Percentiles rank a stretch among this genome's conserved stretches.
Conservation (phyloP, 2,888 invertebrate genomes). For the Aromia moschata region DNA sequence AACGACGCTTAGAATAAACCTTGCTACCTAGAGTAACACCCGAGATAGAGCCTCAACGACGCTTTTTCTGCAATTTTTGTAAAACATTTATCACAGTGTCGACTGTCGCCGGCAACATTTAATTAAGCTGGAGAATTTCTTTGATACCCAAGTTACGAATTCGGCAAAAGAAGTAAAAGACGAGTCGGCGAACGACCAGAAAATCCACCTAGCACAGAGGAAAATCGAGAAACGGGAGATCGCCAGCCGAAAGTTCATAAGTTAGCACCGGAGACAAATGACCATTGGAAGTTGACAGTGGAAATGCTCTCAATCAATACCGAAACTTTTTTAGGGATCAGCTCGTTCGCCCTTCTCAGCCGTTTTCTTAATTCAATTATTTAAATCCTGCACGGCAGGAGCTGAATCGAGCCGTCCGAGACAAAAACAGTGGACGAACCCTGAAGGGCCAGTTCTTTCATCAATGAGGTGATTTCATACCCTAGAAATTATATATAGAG, state of each 20-base stretch:
- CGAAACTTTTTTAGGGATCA: constrained; percentile 2
- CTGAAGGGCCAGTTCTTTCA: constrained; percentile 1
- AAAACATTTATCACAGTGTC: too few species aligned
- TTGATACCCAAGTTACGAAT: constrained; percentile 31
- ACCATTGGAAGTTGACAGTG: constrained; percentile 11
- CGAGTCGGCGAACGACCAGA: not conserved
- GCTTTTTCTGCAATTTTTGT: too few species aligned
- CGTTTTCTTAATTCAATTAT: not conserved
- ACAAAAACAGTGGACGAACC: not conserved
- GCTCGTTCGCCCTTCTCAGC: not conserved
- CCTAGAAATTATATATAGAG: too few species aligned
- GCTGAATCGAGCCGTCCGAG: too few species aligned
- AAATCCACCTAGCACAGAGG: not conserved
- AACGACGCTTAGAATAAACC: too few species aligned
- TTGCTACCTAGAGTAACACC: too few species aligned
- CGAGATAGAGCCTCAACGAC: too few species aligned
- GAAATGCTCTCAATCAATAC: constrained; percentile 20
- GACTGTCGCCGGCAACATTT: constrained; percentile 32
- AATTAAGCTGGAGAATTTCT: constrained; percentile 35
- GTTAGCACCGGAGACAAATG: constrained; percentile 13
- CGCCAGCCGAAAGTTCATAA: constrained; percentile 6
- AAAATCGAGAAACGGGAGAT: constrained; percentile 10
- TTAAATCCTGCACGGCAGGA: not conserved
- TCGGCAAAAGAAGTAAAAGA: constrained; percentile 25
- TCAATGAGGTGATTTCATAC: too few species aligned